phyloP scores from a whole-genome alignment of 2,113 vertebrate species.

The Rhinichthys klamathensis region DNA sequence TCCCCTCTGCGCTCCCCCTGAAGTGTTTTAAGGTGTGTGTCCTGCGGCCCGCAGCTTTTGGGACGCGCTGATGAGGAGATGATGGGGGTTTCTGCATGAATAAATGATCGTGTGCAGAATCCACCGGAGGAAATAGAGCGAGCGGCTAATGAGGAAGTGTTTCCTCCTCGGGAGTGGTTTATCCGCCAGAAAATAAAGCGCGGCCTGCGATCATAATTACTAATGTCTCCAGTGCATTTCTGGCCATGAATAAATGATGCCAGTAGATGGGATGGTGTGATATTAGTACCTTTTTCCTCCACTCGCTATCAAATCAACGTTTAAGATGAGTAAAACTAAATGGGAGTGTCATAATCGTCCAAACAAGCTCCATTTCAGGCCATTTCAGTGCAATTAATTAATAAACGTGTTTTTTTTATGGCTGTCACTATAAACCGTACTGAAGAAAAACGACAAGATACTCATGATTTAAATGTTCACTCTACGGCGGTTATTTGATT shows the following conservation, averaged over 20 bases:
- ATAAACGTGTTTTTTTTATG: conserved; percentile 15
- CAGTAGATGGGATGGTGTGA: conserved; percentile 52
- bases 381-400: conserved; percentile 28
- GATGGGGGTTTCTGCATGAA: conserved; percentile 60
- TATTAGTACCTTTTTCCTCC: background rate
- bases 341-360: background rate
- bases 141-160: conserved; percentile 62
- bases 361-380: background rate
- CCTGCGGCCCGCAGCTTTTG: background rate
- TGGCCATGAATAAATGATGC: conserved; percentile 61
- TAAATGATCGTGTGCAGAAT: conserved; percentile 62
- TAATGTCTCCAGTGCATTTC: conserved; percentile 58
- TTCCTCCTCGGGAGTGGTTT: conserved; percentile 48
- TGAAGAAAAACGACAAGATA: background rate
- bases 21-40: conserved; percentile 52
- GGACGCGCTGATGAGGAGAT: conserved; percentile 23
- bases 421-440: background rate
- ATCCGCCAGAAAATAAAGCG: conserved; percentile 60
- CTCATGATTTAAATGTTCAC: background rate
- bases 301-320: conserved; percentile 46
- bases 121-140: conserved; percentile 56
- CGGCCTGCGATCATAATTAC: conserved; percentile 52
- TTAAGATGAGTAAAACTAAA: conserved; percentile 53
- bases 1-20: conserved; percentile 49
- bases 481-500: background rate